These are phyloP conservation scores for Tenthredo distinguenda DNA, from an alignment of 2,888 invertebrate genomes.

Conservation along the genomic window DNA sequence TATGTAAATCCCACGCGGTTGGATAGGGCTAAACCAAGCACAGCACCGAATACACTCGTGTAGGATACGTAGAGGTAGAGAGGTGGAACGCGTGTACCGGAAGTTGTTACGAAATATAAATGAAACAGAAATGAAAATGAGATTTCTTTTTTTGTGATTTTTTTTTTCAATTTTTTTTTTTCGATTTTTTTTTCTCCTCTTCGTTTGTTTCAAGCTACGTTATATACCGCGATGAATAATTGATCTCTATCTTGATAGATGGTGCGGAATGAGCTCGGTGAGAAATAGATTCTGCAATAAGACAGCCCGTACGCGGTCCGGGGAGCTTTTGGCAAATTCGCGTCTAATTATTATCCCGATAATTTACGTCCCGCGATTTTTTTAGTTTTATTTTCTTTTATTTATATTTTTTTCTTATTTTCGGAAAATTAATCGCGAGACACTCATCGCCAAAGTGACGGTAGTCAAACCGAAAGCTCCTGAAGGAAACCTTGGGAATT, in stretches of 20 bases:
- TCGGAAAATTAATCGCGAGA: no score
- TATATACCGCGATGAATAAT: neutral
- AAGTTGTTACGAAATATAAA: constrained; percentile 49
- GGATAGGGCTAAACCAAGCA: constrained; percentile 37
- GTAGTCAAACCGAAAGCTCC: neutral
- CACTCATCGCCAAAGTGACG: neutral
- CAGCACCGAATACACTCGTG: constrained; percentile 22
- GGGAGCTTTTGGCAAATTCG: neutral
- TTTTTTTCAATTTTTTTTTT: no score
- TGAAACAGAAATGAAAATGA: constrained; percentile 20
- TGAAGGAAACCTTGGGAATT: neutral
- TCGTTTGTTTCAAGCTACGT: neutral
- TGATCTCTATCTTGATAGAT: neutral
- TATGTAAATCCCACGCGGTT: constrained; percentile 48
- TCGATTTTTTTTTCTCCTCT: neutral
- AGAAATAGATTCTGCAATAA: neutral
- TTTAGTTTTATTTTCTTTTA: neutral
- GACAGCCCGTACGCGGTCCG: neutral
- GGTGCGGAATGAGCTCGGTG: neutral
- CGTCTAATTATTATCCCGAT: neutral
- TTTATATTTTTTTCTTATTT: no score
- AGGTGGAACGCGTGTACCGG: constrained; percentile 22
- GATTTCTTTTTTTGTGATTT: neutral
- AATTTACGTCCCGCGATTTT: neutral
- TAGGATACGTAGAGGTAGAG: neutral